A percentile compares a stretch with the other conserved stretches of the same genome.
Evolutionary conservation across 2,797 vertebrate species (phyloP).

Genomic region (Chaetodon trifasciatus): DNA sequence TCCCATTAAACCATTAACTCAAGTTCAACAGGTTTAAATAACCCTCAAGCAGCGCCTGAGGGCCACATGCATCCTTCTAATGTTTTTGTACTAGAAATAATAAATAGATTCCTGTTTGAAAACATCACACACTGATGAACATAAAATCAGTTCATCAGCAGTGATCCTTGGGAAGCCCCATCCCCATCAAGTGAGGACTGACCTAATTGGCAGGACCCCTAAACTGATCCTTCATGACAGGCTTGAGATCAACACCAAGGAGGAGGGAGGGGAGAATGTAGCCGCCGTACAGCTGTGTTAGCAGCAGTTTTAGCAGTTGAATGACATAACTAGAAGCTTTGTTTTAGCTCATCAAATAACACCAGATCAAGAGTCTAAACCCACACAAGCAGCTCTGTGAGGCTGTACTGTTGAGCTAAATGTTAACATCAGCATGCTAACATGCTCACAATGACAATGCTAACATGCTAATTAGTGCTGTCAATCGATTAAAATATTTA

Average conservation of each 20-base stretch:
- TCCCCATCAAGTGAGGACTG: neutral
- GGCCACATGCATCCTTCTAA: neutral
- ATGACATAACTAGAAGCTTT: neutral
- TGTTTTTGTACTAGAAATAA: conserved; percentile 4
- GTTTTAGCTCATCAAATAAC: neutral
- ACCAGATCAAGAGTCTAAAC: neutral
- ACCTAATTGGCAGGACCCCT: neutral
- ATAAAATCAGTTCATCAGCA: neutral
- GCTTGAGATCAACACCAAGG: neutral
- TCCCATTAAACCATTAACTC: neutral
- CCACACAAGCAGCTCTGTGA: neutral
- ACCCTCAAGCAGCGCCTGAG: neutral
- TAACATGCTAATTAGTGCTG: neutral
- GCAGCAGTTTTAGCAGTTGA: neutral
- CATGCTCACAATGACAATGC: neutral
- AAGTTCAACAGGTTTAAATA: neutral
- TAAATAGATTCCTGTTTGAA: conserved; percentile 5
- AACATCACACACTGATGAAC: neutral
- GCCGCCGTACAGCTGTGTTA: neutral
- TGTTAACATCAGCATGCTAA: neutral
- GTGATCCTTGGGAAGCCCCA: neutral
- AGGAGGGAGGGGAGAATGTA: too few species aligned
- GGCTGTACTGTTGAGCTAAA: neutral
- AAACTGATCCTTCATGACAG: neutral
- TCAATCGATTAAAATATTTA: too few species aligned